Base-by-base conservation (phyloP, 2,113 vertebrate genomes). In the Pleuronectes platessa region DNA sequence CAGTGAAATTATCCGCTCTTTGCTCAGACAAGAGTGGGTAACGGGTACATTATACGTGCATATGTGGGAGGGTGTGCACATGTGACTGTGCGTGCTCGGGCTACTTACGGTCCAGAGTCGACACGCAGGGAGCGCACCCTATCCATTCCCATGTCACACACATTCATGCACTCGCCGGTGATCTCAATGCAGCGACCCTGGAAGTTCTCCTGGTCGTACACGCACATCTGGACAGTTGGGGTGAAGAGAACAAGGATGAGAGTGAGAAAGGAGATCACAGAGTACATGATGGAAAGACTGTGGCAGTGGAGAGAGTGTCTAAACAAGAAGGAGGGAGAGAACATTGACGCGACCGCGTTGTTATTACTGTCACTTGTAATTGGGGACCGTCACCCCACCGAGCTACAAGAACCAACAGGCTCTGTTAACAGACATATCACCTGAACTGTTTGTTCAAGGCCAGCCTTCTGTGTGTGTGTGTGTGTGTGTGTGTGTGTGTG, bases 131-230 rank as follows among this genome's bases (percentile, higher is more conserved):
- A 95, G 78, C 93, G 93, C 60, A 94, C 93, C 71, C 68, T 89
- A 74, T 95, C 94, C 89, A 95, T 94, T 54, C 94, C 92, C 71
- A 92, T 86, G 45, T 94, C 93, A 42, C 92, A 94, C 82, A 93
- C 89, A 3, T 92, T 95, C 89, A 92, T 87, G 69, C 93, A 94
- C 90, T 95, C 93, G 6, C 18, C 72, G 0, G 3, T 90, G 86
- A 95, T 94, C 91, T 94, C 94, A 3, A 93, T 88, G 35, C 89
- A 90, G 76, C 93, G 91, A 20, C 94, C 94, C 90, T 95, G 94
- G 88, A 95, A 95, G 78, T 94, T 95, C 87, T 95, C 94, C 87
- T 93, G 93, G 70, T 95, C 93, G 11, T 74, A 95, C 63, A 94
- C 86, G 0, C 70, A 90, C 93, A 95, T 93, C 94, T 95, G 73